A percentile compares a stretch with the other conserved stretches of the same genome.
These are phyloP conservation scores for Physella acuta DNA, from an alignment of 1,140 invertebrate species.

Conservation along the genomic window DNA sequence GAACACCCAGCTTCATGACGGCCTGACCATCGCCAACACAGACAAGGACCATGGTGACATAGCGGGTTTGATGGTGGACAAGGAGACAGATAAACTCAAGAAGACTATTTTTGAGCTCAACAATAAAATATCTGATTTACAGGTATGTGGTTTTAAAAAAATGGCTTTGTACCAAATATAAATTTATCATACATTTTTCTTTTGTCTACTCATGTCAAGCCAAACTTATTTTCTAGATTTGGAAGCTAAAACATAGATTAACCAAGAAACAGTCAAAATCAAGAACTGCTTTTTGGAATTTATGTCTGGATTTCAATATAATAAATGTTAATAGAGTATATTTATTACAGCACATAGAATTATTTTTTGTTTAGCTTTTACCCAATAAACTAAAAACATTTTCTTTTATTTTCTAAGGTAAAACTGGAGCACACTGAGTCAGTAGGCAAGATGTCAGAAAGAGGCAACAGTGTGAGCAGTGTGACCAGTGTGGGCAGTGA, in stretches of 20 bases:
- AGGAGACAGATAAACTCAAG: conserved; percentile 41
- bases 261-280: too few species aligned
- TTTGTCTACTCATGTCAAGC: too few species aligned
- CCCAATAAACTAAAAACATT: too few species aligned
- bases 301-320: too few species aligned
- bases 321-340: too few species aligned
- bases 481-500: conserved; percentile 8
- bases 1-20: conserved; percentile 38
- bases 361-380: too few species aligned
- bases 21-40: conserved; percentile 35
- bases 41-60: conserved; percentile 2
- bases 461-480: conserved; percentile 14
- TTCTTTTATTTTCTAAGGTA: background rate
- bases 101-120: conserved; percentile 40
- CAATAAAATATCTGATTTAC: conserved; percentile 35
- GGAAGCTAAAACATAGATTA: too few species aligned
- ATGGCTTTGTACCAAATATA: background rate
- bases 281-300: too few species aligned
- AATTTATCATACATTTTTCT: background rate
- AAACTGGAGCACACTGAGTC: conserved; percentile 3
- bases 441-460: conserved; percentile 6
- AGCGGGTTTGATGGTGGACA: background rate
- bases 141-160: conserved; percentile 22
- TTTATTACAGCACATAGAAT: too few species aligned
- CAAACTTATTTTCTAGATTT: too few species aligned